phyloP scores from a whole-genome alignment of 2,113 vertebrate species.

The Laticauda laticaudata region DNA sequence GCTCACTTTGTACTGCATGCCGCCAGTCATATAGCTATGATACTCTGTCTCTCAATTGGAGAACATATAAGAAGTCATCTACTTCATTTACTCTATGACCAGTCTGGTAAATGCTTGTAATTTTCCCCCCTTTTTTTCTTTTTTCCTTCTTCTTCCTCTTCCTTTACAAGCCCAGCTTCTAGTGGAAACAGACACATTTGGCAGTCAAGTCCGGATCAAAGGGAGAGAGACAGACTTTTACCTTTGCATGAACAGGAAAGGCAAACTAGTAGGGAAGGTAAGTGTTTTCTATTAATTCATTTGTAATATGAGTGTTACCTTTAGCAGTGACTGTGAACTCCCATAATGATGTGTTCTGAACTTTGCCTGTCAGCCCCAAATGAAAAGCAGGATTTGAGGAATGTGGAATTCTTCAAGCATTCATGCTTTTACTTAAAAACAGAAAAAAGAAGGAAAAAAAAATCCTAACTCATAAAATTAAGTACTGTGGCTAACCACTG shows the following conservation, averaged over 20 bases:
- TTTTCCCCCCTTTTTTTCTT: conserved; percentile 43
- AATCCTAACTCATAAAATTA: fast-evolving
- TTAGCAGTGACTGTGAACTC: conserved; percentile 39
- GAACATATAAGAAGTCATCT: neutral
- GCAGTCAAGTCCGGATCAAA: conserved; percentile 89
- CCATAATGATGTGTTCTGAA: conserved; percentile 32
- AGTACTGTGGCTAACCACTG: neutral
- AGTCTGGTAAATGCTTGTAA: conserved; percentile 52
- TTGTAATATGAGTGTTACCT: conserved; percentile 49
- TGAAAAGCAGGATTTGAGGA: conserved; percentile 31
- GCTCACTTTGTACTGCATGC: neutral
- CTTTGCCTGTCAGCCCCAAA: conserved; percentile 35
- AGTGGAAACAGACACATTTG: conserved; percentile 89
- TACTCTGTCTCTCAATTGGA: neutral
- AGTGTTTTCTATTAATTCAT: conserved; percentile 63
- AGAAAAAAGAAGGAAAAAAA: neutral
- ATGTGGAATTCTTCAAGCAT: conserved; percentile 17
- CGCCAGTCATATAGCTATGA: neutral
- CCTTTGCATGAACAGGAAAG: conserved; percentile 88
- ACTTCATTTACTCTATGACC: neutral
- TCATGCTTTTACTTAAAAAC: fast-evolving
- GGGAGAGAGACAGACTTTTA: conserved; percentile 88
- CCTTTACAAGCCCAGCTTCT: conserved; percentile 88
- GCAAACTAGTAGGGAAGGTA: conserved; percentile 88
- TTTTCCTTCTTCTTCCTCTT: conserved; percentile 42